Evolutionary conservation across 2,113 vertebrate genomes (phyloP), one percentile per base, ranked within the genome.

Genomic region (Astur gentilis): DNA sequence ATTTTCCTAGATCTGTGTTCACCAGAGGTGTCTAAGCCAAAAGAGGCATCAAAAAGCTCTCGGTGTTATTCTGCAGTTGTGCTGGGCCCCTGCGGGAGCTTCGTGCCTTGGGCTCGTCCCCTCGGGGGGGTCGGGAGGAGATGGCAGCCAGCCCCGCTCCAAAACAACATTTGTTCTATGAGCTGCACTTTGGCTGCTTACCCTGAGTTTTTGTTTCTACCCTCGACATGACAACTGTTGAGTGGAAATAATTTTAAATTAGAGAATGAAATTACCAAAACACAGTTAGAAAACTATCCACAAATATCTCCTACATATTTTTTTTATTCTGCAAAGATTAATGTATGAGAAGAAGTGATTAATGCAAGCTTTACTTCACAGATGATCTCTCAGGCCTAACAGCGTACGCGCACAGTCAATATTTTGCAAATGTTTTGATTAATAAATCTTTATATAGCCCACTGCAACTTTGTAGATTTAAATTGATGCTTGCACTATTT

Each of bases 381-480:
- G 81, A 94, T 72, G 91, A 97, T 90, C 93, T 93, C 96, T 95
- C 85, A 78, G 87, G 84, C 90, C 95, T 90, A 76, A 34, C 77
- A 23, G 58, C 2, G 1, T 44, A 62, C 19, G 0, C 1, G 2
- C 44, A 23, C 71, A 92, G 84, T 94, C 94, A 96, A 89, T 95
- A 96, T 96, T 97, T 89, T 93, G 92, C 79, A 94, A 95, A 89
- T 90, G 54, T 97, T 97, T 93, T 95, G 96, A 89, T 95, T 96
- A 96, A 96, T 96, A 96, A 93, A 87, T 87, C 92, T 95, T 91
- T 94, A 94, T 94, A 91, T n/a, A 95, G 93, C 90, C 84, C 66
- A 36, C n/a, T 95, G 81, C 70, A 95, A 79, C 87, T 95, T 61
- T 66, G 82, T 52, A 57, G 90, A 93, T 87, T 83, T 91, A 87